Evolutionary conservation across 2,888 invertebrate genomes (phyloP).

Genomic region (Drosophila conformis): DNA sequence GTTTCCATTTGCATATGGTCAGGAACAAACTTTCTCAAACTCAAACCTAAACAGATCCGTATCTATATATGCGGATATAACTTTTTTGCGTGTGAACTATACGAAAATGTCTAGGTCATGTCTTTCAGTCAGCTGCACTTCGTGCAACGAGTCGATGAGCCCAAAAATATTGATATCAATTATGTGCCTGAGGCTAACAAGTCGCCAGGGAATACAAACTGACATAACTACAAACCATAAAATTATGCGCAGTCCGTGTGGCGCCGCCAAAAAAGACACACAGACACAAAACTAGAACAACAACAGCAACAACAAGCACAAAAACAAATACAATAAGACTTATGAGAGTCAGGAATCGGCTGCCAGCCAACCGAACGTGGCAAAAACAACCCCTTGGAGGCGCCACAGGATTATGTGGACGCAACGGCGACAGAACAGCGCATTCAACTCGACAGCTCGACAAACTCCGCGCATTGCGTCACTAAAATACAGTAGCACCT

Average conservation of each 20-base stretch:
- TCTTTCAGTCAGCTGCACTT: constrained; percentile 52
- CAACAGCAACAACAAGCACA: constrained; percentile 17
- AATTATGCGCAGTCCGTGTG: constrained; percentile 78
- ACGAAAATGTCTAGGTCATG: constrained; percentile 72
- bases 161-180: constrained; percentile 52
- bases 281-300: constrained; percentile 18
- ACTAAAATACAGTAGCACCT: constrained; percentile 38
- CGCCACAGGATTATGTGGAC: constrained; percentile 59
- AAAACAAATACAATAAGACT: constrained; percentile 16
- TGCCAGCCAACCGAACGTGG: constrained; percentile 36
- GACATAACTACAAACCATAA: constrained; percentile 55
- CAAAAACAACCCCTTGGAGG: constrained; percentile 75
- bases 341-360: constrained; percentile 23
- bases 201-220: constrained; percentile 27
- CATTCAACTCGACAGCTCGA: constrained; percentile 71
- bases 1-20: neutral
- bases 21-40: neutral
- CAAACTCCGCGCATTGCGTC: constrained; percentile 64
- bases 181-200: constrained; percentile 48
- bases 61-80: constrained; percentile 2
- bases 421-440: constrained; percentile 44
- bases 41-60: constrained; percentile 21
- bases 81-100: constrained; percentile 18
- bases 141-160: constrained; percentile 2
- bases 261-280: constrained; percentile 59